Evolutionary conservation across 1,140 invertebrate species (phyloP).

Genomic region (Anthonomus grandis): DNA sequence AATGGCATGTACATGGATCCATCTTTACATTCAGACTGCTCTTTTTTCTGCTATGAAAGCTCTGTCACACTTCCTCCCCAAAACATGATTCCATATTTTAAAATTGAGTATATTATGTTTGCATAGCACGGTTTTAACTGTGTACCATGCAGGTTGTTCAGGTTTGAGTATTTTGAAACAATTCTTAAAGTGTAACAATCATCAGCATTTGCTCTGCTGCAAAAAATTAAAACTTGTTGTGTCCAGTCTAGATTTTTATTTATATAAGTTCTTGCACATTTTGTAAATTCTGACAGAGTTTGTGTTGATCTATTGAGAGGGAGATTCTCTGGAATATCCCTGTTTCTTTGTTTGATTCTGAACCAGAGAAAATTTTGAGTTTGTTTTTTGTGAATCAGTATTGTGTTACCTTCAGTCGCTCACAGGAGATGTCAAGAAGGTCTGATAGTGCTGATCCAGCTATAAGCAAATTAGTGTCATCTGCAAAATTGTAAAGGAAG

Average conservation of each 20-base stretch:
- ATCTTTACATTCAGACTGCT: too few relatives aligned
- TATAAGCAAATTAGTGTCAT: neutral
- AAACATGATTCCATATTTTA: too few relatives aligned
- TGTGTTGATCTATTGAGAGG: neutral
- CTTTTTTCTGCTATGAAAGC: too few relatives aligned
- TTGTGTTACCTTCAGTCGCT: neutral
- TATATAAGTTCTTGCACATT: neutral
- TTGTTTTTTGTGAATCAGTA: neutral
- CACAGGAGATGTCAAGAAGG: neutral
- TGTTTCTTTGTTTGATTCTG: neutral
- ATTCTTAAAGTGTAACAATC: too few relatives aligned
- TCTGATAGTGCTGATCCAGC: neutral
- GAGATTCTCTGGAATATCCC: neutral
- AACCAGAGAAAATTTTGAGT: neutral
- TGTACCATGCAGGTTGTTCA: too few relatives aligned
- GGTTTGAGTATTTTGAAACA: too few relatives aligned
- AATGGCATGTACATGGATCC: too few relatives aligned
- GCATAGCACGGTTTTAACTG: too few relatives aligned
- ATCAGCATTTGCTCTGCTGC: too few relatives aligned
- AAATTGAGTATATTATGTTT: too few relatives aligned
- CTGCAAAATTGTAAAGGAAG: too few relatives aligned
- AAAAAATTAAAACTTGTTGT: neutral
- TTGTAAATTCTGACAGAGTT: neutral
- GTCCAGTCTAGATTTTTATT: neutral
- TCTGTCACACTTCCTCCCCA: too few relatives aligned